phyloP scores from a whole-genome alignment of 1,140 invertebrate species.

The Lineus longissimus region DNA sequence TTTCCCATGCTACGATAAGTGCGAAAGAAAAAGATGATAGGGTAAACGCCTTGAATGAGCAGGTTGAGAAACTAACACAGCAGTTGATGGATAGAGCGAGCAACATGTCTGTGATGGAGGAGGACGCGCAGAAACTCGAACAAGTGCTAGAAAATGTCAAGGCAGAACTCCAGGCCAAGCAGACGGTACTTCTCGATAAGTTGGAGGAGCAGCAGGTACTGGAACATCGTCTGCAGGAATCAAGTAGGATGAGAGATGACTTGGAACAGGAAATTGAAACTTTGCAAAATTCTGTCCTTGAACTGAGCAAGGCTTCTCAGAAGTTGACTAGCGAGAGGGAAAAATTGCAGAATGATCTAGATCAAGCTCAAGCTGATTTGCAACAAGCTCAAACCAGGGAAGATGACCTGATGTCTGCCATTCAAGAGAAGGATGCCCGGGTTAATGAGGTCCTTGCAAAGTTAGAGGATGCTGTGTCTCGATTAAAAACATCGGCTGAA shows the following conservation, averaged over 20 bases:
- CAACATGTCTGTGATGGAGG: constrained; percentile 21
- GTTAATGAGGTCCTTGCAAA: constrained; percentile 12
- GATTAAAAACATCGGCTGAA: neutral
- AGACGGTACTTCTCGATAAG: too few species aligned
- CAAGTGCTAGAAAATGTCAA: too few species aligned
- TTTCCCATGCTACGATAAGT: neutral
- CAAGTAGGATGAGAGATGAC: too few species aligned
- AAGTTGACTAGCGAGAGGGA: too few species aligned
- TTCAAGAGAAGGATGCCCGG: constrained; percentile 17
- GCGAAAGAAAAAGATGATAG: constrained; percentile 17
- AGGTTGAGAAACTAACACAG: constrained; percentile 12
- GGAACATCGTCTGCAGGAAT: too few species aligned
- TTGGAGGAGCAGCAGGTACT: too few species aligned
- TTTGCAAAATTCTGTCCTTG: too few species aligned
- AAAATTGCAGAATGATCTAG: too few species aligned
- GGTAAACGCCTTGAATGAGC: constrained; percentile 7
- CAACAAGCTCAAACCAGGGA: constrained; percentile 23
- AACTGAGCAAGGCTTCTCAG: too few species aligned
- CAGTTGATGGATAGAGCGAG: constrained; percentile 25
- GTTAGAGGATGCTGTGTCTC: neutral
- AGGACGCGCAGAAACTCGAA: too few species aligned
- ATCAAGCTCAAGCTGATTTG: neutral
- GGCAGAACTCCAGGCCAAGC: too few species aligned
- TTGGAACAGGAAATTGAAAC: too few species aligned
- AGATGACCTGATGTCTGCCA: constrained; percentile 14